Conservation (phyloP, 2,797 vertebrate genomes). For the Phaenicophaeus curvirostris region DNA sequence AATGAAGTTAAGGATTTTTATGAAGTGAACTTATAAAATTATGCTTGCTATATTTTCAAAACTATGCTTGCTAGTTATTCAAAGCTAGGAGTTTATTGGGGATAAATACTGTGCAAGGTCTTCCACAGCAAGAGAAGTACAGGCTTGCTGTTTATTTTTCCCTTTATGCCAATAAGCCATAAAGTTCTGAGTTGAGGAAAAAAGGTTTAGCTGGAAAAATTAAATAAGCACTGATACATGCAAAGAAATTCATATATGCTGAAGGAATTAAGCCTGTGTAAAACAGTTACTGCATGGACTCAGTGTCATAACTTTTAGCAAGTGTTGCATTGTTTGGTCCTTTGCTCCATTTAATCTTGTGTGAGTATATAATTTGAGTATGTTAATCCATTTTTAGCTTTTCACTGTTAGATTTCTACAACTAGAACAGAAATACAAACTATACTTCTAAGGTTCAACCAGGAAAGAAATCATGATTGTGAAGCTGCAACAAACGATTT, state of each 20-base stretch:
- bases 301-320: not conserved
- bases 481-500: fast-evolving
- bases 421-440: not conserved
- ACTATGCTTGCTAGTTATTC: not conserved
- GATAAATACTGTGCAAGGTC: not conserved
- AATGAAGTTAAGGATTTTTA: not conserved
- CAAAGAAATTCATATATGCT: not conserved
- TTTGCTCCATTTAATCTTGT: not conserved
- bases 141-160: not conserved
- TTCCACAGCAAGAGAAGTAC: not conserved
- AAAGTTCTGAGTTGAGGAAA: not conserved
- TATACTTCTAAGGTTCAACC: not conserved
- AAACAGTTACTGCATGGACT: not conserved
- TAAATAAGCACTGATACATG: not conserved
- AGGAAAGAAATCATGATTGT: not conserved
- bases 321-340: not conserved
- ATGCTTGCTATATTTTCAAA: not conserved
- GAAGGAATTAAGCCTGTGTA: not conserved
- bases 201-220: not conserved
- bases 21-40: not conserved
- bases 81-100: not conserved
- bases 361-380: not conserved
- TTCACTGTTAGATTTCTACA: not conserved
- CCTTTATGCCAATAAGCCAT: not conserved
- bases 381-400: not conserved